Evolutionary conservation across 2,888 invertebrate genomes (phyloP).

Genomic region (Matsumyia berberina): DNA sequence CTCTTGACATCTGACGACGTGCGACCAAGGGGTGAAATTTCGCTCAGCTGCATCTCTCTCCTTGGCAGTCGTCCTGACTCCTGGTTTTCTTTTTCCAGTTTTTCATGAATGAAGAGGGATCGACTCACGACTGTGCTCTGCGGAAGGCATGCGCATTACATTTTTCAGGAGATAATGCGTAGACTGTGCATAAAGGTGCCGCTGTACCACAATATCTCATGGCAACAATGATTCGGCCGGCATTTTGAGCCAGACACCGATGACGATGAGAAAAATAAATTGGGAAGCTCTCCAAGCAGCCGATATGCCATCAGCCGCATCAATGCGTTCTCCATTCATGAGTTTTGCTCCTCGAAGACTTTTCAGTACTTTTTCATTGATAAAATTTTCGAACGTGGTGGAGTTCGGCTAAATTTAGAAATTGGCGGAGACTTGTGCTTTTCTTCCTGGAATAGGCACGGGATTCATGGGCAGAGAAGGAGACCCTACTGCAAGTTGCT

Average conservation of each 20-base stretch:
- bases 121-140: background rate
- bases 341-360: constrained; percentile 9
- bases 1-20: constrained; percentile 22
- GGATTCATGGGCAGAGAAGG: background rate
- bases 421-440: constrained; percentile 7
- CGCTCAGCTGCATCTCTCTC: constrained; percentile 41
- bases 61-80: constrained; percentile 12
- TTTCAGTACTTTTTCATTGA: constrained; percentile 35
- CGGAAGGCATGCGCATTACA: constrained; percentile 29
- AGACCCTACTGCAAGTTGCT: background rate
- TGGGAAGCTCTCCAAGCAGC: background rate
- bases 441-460: constrained; percentile 5
- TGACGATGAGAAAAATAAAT: background rate
- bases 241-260: constrained; percentile 16
- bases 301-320: constrained; percentile 2
- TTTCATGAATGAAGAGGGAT: constrained; percentile 53
- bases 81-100: constrained; percentile 28
- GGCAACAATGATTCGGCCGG: constrained; percentile 32
- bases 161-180: constrained; percentile 7
- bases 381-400: constrained; percentile 1
- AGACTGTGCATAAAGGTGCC: constrained; percentile 2
- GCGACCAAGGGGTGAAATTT: constrained; percentile 29
- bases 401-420: constrained; percentile 40
- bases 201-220: constrained; percentile 18
- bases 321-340: constrained; percentile 27